Percentiles rank a stretch among this genome's conserved stretches.
Evolutionary conservation across 2,113 vertebrate species (phyloP).

Genomic region (Ariopsis seemanni): DNA sequence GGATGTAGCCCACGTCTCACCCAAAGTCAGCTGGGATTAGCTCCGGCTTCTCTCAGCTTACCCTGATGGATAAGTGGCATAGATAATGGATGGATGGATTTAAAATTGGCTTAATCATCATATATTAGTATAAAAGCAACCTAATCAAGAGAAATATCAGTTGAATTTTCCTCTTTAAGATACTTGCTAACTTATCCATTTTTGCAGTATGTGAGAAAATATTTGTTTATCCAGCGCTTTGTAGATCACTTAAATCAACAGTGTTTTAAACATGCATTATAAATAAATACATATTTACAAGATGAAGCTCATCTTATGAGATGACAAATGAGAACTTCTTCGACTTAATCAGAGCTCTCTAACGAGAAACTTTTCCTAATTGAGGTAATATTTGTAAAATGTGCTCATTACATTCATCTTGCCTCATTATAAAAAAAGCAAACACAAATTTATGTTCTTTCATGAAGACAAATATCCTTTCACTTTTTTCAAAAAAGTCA

Average conservation of each 20-base stretch:
- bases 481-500: constrained; percentile 11
- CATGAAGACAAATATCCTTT: constrained; percentile 4
- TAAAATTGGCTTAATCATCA: no score
- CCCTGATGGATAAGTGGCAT: no score
- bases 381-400: neutral
- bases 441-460: constrained; percentile 1
- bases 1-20: no score
- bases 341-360: neutral
- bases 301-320: neutral
- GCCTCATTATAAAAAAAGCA: neutral
- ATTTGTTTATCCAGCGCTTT: neutral
- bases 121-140: no score
- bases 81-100: no score
- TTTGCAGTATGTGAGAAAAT: neutral
- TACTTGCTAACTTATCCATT: neutral
- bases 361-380: neutral
- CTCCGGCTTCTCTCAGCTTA: no score
- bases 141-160: no score
- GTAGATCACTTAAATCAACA: neutral
- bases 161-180: neutral
- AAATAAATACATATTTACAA: neutral
- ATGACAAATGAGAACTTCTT: neutral
- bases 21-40: no score
- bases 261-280: neutral
- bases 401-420: neutral